Conservation (phyloP, 2,888 invertebrate genomes). For the Oscheius sp. region DNA sequence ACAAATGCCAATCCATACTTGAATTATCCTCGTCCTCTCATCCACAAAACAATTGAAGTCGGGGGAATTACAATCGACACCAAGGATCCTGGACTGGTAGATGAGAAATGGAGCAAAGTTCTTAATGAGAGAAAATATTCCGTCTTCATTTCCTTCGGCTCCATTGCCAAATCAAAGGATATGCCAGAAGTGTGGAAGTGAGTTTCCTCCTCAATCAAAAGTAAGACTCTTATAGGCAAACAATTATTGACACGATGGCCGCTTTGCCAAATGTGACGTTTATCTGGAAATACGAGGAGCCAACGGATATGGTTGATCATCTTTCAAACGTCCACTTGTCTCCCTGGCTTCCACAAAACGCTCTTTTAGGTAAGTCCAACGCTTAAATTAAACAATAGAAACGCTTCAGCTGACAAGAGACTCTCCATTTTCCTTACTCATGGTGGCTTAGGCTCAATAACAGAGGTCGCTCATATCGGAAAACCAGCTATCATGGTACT, state of each 20-base stretch:
- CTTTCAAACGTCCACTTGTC: conserved; percentile 44
- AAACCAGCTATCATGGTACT: conserved; percentile 30
- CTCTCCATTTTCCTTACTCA: conserved; percentile 29
- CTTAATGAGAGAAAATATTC: conserved; percentile 20
- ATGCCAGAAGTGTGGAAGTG: conserved; percentile 25
- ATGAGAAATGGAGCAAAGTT: conserved; percentile 21
- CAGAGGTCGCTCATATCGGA: conserved; percentile 28
- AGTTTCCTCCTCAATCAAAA: no score
- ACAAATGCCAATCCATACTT: conserved; percentile 21
- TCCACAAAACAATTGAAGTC: conserved; percentile 12
- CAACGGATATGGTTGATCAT: conserved; percentile 24
- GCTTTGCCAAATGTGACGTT: conserved; percentile 41
- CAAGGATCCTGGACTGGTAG: neutral
- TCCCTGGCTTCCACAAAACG: conserved; percentile 55
- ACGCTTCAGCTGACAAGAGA: conserved; percentile 20
- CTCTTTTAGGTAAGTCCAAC: conserved; percentile 41
- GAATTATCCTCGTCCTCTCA: conserved; percentile 17
- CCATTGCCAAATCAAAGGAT: conserved; percentile 20
- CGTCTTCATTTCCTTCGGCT: conserved; percentile 32
- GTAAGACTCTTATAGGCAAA: conserved; percentile 41
- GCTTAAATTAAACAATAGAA: no score
- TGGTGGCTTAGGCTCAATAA: conserved; percentile 25
- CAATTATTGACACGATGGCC: conserved; percentile 32
- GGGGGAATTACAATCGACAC: conserved; percentile 20
- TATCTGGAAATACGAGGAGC: conserved; percentile 51